Evolutionary conservation across 2,113 vertebrate genomes (phyloP).

Genomic region (Nyctereutes procyonoides): DNA sequence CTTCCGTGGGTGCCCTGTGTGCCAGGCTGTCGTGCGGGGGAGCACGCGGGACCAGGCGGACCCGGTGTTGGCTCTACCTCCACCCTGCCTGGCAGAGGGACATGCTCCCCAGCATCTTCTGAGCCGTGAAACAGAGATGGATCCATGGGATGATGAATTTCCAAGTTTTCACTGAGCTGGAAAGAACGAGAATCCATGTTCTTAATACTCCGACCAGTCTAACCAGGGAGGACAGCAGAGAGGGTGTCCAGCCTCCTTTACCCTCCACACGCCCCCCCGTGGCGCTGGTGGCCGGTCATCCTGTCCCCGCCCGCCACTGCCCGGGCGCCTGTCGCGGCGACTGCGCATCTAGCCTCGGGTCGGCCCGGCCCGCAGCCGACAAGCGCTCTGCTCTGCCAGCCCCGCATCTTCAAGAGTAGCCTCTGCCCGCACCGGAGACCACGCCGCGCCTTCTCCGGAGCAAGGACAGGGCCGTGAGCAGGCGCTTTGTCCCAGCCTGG

Average conservation of each 20-base stretch:
- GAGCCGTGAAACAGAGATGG: background rate
- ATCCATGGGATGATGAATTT: accelerated
- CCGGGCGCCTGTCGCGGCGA: accelerated
- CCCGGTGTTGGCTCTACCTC: background rate
- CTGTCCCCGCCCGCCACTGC: background rate
- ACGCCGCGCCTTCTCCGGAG: accelerated
- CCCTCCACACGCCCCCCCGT: background rate
- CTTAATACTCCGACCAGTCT: background rate
- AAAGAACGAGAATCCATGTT: background rate
- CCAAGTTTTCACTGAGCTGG: background rate
- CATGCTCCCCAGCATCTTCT: background rate
- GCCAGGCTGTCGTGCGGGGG: background rate
- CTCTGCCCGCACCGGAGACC: background rate
- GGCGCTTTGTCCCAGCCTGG: background rate
- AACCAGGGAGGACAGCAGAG: background rate
- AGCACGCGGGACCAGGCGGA: accelerated
- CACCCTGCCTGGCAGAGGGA: background rate
- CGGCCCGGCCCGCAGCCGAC: accelerated
- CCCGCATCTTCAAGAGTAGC: background rate
- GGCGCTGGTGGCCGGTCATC: accelerated
- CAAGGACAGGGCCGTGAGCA: background rate
- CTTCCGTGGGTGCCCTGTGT: background rate
- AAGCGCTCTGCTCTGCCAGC: background rate
- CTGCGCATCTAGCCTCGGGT: too few relatives aligned
- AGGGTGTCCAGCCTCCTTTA: background rate